Evolutionary conservation across 2,797 vertebrate species (phyloP), one percentile per base, ranked within the genome.

Genomic region (Silurus aristotelis): DNA sequence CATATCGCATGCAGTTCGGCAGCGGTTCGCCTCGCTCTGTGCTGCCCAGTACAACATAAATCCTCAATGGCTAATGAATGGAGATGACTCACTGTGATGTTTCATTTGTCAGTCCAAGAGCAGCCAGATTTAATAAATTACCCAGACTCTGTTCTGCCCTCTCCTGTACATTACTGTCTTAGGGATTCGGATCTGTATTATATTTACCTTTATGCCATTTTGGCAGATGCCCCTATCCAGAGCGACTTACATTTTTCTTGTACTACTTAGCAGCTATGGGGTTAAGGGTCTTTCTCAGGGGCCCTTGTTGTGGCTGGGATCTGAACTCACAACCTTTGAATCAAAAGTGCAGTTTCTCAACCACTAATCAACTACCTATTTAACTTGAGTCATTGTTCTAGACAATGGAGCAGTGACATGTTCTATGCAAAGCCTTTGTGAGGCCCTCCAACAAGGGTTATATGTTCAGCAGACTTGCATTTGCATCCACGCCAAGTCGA

Each of bases 51-150:
- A 63, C 12, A 61, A 31, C 27, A 22, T 79, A 71, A 79, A 83
- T 72, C 70, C 15, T 79, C 25, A 5, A 13, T 46, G n/a, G 22
- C 13, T 52, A 87, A 87, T 84, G 80, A 83, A 88, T 72, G 38
- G 86, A 75, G 83, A 83, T 56, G 84, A 75, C 84, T 71, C 56
- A 52, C 78, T 73, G 79, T 80, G 73, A 83, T 55, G 84, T 43
- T 78, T 78, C 58, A 78, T 61, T 61, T 76, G 70, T 87, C 86
- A 88, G 86, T 82, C 63, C 27, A 66, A 83, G 83, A 75, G 77
- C 82, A 77, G 83, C 10, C 79, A 64, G 79, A 27, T 82, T 82
- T 87, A 87, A 89, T 87, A 84, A 86, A 87, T 85, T 79, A 73
- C 85, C 82, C 56, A 46, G 76, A 79, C 31, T 58, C 48, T 17